These are phyloP conservation scores for Zele albiditarsus DNA, from an alignment of 2,888 invertebrate genomes.

Conservation along the genomic window DNA sequence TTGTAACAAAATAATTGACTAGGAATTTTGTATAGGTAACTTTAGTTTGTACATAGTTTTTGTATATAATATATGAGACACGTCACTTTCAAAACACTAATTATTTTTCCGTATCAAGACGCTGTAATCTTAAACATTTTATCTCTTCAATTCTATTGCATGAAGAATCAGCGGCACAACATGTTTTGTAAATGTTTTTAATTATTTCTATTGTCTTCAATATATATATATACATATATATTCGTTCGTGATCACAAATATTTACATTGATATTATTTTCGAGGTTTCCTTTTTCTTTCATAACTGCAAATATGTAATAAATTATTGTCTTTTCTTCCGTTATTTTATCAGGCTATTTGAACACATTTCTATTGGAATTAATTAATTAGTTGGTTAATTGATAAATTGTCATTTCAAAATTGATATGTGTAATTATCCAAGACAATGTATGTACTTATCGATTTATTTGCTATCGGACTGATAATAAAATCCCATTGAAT, in stretches of 20 bases:
- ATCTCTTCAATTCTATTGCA: neutral
- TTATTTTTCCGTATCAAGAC: constrained; percentile 49
- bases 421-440: neutral
- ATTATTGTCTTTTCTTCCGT: neutral
- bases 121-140: constrained; percentile 19
- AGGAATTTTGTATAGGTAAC: constrained; percentile 56
- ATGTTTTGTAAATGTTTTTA: constrained; percentile 15
- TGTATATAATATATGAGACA: constrained; percentile 59
- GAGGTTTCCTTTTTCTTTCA: neutral
- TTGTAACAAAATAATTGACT: constrained; percentile 47
- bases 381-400: neutral
- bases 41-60: constrained; percentile 61
- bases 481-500: neutral
- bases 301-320: neutral
- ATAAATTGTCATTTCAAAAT: neutral
- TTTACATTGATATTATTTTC: constrained; percentile 8
- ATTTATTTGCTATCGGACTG: neutral
- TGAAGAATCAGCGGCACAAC: neutral
- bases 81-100: constrained; percentile 59
- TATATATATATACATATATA: neutral
- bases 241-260: neutral
- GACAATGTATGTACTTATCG: neutral
- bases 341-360: neutral
- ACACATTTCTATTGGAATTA: neutral
- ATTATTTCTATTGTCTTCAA: neutral